Base-by-base conservation (phyloP, 2,888 invertebrate genomes). In the Drosophila atripex region DNA sequence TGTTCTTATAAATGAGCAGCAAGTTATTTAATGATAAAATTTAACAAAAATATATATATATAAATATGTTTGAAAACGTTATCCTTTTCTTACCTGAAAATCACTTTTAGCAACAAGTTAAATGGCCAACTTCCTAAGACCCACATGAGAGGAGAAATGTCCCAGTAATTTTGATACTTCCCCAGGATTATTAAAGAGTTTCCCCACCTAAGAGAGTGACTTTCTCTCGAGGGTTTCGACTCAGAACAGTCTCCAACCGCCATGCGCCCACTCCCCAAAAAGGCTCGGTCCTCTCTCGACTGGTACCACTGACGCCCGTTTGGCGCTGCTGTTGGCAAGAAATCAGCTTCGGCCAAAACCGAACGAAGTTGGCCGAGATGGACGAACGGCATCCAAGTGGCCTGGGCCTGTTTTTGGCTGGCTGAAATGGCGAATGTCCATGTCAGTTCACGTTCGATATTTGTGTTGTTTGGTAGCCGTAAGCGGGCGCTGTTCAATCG, bases 381-480 rank as follows among this genome's bases (percentile, higher is more conserved):
- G 55, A 49, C 78, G 84, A 74, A 71, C 25, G 61, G 23, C 49
- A 55, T 50, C 16, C 57, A 28, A 60, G 69, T 54, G 68, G 52
- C 55, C 63, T 65, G 80, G 61, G 79, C 79, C 77, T 61, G 72
- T 71, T 73, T 76, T 59, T 65, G 65, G 78, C 64, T 70, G 72
- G 55, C 56, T 75, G 77, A 78, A 73, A 52, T 73, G 43, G 74
- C 80, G 76, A 78, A 75, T 80, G 83, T 73, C 74, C 75, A 88
- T 86, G 86, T 91, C 91, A 91, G 91, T 91, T 90, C 89, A 89
- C 88, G 90, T 90, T 90, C 90, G 91, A 91, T 90, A 91, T 91
- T 90, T 91, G 91, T 89, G 89, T 89, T 90, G 91, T 89, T 89
- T 91, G 89, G 91, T 91, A 89, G 83, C 89, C 88, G 86, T 75